These are phyloP conservation scores for Chiloscyllium punctatum DNA, from an alignment of 2,797 vertebrate genomes.

Conservation along the genomic window DNA sequence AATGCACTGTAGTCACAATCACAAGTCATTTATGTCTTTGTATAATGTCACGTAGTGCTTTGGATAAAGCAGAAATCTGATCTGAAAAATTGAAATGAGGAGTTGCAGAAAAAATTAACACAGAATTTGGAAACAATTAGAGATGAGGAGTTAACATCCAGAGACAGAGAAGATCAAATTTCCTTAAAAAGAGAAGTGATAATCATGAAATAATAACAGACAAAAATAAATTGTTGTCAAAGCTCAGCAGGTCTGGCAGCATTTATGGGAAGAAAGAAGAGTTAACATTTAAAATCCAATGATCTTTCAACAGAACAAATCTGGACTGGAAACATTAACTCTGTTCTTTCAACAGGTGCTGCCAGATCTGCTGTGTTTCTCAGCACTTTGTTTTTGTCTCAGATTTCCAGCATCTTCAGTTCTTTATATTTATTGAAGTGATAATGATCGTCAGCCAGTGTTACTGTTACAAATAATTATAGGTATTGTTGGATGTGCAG, in stretches of 20 bases:
- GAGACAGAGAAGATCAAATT: background rate
- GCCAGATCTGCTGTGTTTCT: too few relatives aligned
- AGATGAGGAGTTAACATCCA: background rate
- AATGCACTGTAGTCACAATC: background rate
- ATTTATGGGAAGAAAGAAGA: too few relatives aligned
- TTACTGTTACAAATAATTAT: background rate
- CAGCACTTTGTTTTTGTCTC: too few relatives aligned
- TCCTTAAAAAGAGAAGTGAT: background rate
- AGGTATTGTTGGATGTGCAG: background rate
- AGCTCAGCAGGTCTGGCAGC: too few relatives aligned
- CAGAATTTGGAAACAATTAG: background rate
- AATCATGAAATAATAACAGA: too few relatives aligned
- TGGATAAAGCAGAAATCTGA: background rate
- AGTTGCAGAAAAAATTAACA: background rate
- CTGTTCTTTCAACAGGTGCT: too few relatives aligned
- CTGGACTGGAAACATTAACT: too few relatives aligned
- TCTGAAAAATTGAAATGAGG: background rate
- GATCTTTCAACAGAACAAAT: too few relatives aligned
- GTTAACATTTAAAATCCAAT: too few relatives aligned
- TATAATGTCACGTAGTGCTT: background rate
- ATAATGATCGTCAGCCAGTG: background rate
- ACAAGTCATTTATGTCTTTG: background rate
- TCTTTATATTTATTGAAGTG: background rate
- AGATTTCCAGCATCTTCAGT: too few relatives aligned
- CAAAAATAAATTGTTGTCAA: too few relatives aligned